Evolutionary conservation across 1,140 invertebrate genomes (phyloP).

Genomic region (Atopsyche davidsoni): DNA sequence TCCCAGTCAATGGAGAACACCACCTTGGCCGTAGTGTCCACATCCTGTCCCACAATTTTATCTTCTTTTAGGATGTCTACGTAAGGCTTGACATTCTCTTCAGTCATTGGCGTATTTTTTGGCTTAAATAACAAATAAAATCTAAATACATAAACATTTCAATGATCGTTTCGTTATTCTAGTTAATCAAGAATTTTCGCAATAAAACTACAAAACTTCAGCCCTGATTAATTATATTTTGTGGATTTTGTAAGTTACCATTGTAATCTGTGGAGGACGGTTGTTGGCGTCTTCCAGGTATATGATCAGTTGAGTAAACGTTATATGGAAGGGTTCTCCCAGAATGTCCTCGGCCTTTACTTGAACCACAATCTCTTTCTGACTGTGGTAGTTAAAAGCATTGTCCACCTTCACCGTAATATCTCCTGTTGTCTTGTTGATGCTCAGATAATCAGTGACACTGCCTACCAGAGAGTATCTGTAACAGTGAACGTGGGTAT

Average conservation of each 20-base stretch:
- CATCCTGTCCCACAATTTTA: constrained; percentile 45
- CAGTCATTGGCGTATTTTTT: constrained; percentile 38
- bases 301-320: constrained; percentile 47
- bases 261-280: constrained; percentile 46
- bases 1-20: constrained; percentile 51
- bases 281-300: constrained; percentile 53
- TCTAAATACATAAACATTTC: constrained; percentile 6
- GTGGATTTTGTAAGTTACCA: too few species aligned
- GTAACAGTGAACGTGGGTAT: too few species aligned
- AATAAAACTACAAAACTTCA: too few species aligned
- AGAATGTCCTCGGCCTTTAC: constrained; percentile 45
- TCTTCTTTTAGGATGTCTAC: constrained; percentile 38
- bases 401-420: constrained; percentile 44
- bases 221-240: too few species aligned
- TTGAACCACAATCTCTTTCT: constrained; percentile 50
- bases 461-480: constrained; percentile 47
- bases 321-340: constrained; percentile 36
- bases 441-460: constrained; percentile 37
- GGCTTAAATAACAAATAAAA: constrained; percentile 39
- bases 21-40: constrained; percentile 48
- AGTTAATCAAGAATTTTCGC: too few species aligned
- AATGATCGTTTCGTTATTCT: too few species aligned
- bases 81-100: constrained; percentile 48
- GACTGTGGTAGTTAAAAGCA: constrained; percentile 52
- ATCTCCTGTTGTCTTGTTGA: constrained; percentile 42